These are phyloP conservation scores for Philhelius pedissequus DNA, from an alignment of 2,888 invertebrate species.

Conservation along the genomic window DNA sequence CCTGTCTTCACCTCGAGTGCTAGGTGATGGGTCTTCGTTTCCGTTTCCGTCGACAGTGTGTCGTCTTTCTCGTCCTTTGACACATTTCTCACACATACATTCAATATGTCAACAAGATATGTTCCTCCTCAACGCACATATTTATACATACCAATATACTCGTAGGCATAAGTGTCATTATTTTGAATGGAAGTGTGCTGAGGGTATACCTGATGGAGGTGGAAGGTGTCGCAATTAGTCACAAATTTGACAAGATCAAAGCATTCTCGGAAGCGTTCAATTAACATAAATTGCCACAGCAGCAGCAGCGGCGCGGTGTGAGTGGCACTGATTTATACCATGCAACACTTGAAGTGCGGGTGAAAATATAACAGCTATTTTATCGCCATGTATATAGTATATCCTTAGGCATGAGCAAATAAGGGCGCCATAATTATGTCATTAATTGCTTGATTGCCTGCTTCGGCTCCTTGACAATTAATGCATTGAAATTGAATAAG, in stretches of 20 bases:
- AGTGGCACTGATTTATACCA: constrained; percentile 44
- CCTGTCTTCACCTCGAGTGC: constrained; percentile 50
- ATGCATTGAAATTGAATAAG: constrained; percentile 61
- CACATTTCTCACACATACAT: not conserved
- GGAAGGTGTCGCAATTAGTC: constrained; percentile 70
- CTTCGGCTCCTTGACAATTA: constrained; percentile 34
- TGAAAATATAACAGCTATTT: constrained; percentile 17
- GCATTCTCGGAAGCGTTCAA: constrained; percentile 70
- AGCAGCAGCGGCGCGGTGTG: not conserved
- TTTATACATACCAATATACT: no score
- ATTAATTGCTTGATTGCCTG: constrained; percentile 64
- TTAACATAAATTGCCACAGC: constrained; percentile 69
- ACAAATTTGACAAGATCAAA: constrained; percentile 71
- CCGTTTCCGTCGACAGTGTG: not conserved
- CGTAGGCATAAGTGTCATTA: constrained; percentile 57
- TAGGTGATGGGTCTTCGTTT: not conserved
- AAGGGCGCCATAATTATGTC: constrained; percentile 67
- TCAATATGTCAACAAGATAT: constrained; percentile 61
- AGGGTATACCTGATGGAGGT: not conserved
- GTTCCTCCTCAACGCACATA: constrained; percentile 47
- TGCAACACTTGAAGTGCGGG: constrained; percentile 52
- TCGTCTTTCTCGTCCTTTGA: constrained; percentile 11
- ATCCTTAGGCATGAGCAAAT: constrained; percentile 49
- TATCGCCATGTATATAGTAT: not conserved
- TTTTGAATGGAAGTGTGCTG: not conserved